Percentiles rank a stretch among this genome's conserved stretches.
Evolutionary conservation across 2,797 vertebrate species (phyloP).

Genomic region (Danio jaintianensis): DNA sequence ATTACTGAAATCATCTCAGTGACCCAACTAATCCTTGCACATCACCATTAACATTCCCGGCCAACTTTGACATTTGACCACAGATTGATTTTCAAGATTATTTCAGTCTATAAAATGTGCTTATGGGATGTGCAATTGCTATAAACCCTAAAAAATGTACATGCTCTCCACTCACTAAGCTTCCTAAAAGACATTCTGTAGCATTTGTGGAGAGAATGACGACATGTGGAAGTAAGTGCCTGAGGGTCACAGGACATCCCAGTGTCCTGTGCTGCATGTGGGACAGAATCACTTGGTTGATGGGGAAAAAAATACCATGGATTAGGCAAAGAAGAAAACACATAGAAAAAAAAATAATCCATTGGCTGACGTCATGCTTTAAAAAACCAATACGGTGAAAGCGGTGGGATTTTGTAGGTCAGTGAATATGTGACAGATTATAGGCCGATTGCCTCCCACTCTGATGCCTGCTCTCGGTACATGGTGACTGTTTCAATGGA

Average conservation of each 20-base stretch:
- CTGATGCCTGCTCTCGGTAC: constrained; percentile 32
- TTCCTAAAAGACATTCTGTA: neutral
- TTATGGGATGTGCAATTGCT: neutral
- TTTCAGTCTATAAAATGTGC: constrained; percentile 14
- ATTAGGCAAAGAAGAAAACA: constrained; percentile 70
- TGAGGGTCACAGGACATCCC: constrained; percentile 36
- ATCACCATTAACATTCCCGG: constrained; percentile 23
- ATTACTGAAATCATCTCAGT: constrained; percentile 30
- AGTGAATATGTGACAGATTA: constrained; percentile 62
- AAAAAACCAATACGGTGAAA: constrained; percentile 54
- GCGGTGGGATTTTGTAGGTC: constrained; percentile 62
- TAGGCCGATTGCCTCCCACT: constrained; percentile 50
- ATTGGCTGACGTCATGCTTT: constrained; percentile 68
- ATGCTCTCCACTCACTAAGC: constrained; percentile 7
- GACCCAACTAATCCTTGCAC: constrained; percentile 33
- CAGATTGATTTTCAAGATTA: constrained; percentile 24
- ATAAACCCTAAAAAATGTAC: constrained; percentile 10
- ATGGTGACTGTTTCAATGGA: constrained; percentile 37
- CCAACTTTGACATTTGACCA: constrained; percentile 20
- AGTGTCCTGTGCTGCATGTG: constrained; percentile 33
- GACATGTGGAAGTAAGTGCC: constrained; percentile 4
- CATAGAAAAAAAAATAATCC: constrained; percentile 69
- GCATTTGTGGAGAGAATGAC: constrained; percentile 9
- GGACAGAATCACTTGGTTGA: constrained; percentile 56
- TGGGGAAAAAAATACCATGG: constrained; percentile 73